Percentiles rank a stretch among this genome's conserved stretches.
Evolutionary conservation across 2,113 vertebrate genomes (phyloP).

Genomic region (Ammospiza nelsoni): DNA sequence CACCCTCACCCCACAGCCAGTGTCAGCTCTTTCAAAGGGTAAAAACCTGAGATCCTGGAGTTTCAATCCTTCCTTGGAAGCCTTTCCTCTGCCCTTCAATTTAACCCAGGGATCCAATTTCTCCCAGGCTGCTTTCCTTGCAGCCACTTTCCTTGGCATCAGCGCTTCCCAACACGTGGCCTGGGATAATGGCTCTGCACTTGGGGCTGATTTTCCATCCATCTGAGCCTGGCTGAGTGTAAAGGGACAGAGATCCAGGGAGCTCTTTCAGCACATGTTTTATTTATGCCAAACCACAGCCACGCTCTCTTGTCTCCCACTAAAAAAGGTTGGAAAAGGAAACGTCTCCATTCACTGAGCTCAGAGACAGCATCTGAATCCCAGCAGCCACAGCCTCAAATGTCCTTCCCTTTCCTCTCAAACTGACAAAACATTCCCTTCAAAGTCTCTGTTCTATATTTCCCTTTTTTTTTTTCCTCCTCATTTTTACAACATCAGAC

Average conservation of each 20-base stretch:
- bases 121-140: neutral
- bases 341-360: accelerated
- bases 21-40: accelerated
- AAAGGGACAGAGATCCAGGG: neutral
- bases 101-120: neutral
- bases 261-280: neutral
- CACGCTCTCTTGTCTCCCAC: accelerated
- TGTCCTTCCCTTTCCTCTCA: neutral
- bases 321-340: neutral
- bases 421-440: neutral
- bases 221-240: neutral
- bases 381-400: neutral
- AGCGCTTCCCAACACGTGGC: neutral
- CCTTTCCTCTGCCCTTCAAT: neutral
- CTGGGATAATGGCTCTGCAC: neutral
- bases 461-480: accelerated
- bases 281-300: neutral
- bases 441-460: neutral
- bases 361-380: neutral
- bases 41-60: neutral
- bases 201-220: neutral
- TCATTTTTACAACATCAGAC: neutral
- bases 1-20: neutral
- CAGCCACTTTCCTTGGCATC: neutral
- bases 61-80: neutral